Percentiles rank a stretch among this genome's conserved stretches.
These are phyloP conservation scores for Clanis bilineata DNA, from an alignment of 2,888 invertebrate species.

Conservation along the genomic window DNA sequence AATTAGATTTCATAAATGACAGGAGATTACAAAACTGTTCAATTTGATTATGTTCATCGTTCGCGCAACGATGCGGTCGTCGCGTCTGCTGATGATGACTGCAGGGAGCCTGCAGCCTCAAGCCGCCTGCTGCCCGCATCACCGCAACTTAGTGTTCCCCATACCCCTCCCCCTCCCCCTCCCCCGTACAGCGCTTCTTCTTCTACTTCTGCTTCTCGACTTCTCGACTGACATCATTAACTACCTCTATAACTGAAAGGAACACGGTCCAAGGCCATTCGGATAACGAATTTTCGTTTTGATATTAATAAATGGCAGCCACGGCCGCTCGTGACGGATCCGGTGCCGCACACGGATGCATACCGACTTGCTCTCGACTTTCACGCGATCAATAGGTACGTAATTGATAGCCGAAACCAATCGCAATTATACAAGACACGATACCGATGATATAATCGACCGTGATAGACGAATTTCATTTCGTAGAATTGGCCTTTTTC, in stretches of 20 bases:
- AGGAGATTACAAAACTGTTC: slow-evolving; percentile 30
- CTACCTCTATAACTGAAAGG: slow-evolving; percentile 79
- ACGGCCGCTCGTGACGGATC: slow-evolving; percentile 71
- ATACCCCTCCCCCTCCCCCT: no score
- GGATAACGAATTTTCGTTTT: slow-evolving; percentile 81
- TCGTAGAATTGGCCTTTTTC: slow-evolving; percentile 33
- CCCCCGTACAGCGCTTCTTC: no score
- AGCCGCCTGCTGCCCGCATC: slow-evolving; percentile 19
- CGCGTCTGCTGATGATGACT: slow-evolving; percentile 1
- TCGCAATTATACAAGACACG: slow-evolving; percentile 50
- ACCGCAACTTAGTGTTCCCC: slow-evolving; percentile 49
- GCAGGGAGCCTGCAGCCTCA: neutral
- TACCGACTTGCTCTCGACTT: slow-evolving; percentile 53
- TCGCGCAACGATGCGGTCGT: slow-evolving; percentile 7
- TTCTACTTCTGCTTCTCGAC: no score
- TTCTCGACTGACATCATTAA: slow-evolving; percentile 75
- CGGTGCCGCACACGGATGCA: slow-evolving; percentile 65
- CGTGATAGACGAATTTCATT: slow-evolving; percentile 43
- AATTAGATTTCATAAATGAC: slow-evolving; percentile 41
- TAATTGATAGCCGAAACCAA: slow-evolving; percentile 55
- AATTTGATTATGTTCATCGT: slow-evolving; percentile 25
- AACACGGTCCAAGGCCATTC: slow-evolving; percentile 74
- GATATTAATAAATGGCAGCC: slow-evolving; percentile 76
- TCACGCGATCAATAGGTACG: slow-evolving; percentile 49
- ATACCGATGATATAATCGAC: slow-evolving; percentile 56